Evolutionary conservation across 37 sponge, comb jelly and placozoan species (phyloP).

Genomic region (Chondrosia reniformis): DNA sequence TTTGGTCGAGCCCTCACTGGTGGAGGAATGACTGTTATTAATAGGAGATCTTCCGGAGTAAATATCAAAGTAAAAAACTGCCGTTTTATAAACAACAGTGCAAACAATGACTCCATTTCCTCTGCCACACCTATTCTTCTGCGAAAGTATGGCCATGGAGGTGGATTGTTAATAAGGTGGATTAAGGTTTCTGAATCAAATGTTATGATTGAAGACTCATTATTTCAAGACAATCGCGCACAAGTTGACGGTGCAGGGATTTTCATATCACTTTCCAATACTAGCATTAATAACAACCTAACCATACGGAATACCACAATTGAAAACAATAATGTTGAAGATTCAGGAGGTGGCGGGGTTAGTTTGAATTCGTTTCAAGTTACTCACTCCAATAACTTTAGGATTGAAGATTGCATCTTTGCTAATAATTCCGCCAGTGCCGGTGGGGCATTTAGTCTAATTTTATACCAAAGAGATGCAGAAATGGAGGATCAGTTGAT

Average conservation of each 20-base stretch:
- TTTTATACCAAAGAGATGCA: conserved; percentile 55
- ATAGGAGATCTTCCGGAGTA: background rate
- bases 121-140: conserved; percentile 47
- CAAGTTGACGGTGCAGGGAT: conserved; percentile 68
- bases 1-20: conserved; percentile 29
- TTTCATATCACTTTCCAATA: conserved; percentile 51
- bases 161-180: conserved; percentile 44
- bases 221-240: conserved; percentile 47
- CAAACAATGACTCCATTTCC: conserved; percentile 42
- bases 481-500: conserved; percentile 33
- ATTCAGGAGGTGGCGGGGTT: conserved; percentile 65
- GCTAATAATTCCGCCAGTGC: conserved; percentile 51
- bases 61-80: conserved; percentile 39
- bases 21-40: conserved; percentile 59
- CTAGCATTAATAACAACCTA: conserved; percentile 4
- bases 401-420: conserved; percentile 34
- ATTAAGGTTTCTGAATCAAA: background rate
- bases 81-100: conserved; percentile 36
- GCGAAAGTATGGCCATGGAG: conserved; percentile 69
- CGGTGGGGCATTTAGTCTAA: conserved; percentile 70
- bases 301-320: conserved; percentile 27
- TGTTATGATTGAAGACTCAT: conserved; percentile 23
- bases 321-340: conserved; percentile 26
- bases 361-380: conserved; percentile 59
- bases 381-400: conserved; percentile 44